Percentiles rank a stretch among this genome's conserved stretches.
Conservation (phyloP, 1,140 invertebrate species). For the Acromyrmex echinatior region DNA sequence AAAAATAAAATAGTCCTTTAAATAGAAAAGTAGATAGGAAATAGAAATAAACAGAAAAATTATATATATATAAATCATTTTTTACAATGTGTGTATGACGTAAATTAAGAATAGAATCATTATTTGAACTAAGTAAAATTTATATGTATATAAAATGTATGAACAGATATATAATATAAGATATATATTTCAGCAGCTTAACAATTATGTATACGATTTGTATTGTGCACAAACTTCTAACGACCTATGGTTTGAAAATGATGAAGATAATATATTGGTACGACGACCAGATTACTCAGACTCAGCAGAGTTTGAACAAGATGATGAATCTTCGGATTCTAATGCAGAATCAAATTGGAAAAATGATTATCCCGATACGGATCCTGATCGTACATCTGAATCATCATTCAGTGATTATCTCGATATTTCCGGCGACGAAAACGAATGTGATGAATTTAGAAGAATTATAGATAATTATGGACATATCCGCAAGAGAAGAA, state of each 20-base stretch:
- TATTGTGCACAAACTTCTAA: slow-evolving; percentile 78
- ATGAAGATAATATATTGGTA: slow-evolving; percentile 70
- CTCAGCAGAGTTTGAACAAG: slow-evolving; percentile 61
- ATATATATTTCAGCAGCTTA: slow-evolving; percentile 63
- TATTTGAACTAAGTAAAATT: too few relatives aligned
- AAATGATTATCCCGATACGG: slow-evolving; percentile 87
- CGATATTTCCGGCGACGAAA: slow-evolving; percentile 80
- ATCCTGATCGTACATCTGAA: slow-evolving; percentile 79
- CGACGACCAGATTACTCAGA: background rate
- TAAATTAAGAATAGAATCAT: too few relatives aligned
- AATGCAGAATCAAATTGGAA: slow-evolving; percentile 87
- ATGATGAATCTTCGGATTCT: slow-evolving; percentile 85
- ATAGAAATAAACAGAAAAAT: too few relatives aligned
- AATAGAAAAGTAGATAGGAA: too few relatives aligned
- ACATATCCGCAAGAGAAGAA: too few relatives aligned
- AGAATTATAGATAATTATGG: too few relatives aligned
- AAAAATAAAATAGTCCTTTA: too few relatives aligned
- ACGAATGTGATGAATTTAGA: slow-evolving; percentile 65
- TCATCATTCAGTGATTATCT: slow-evolving; percentile 78
- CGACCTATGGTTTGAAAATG: slow-evolving; percentile 65
- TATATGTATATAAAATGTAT: too few relatives aligned
- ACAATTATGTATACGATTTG: slow-evolving; percentile 82
- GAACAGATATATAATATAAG: too few relatives aligned
- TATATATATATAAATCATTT: too few relatives aligned
- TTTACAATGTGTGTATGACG: too few relatives aligned